These are phyloP conservation scores for Rousettus madagascariensis DNA, from an alignment of 2,797 vertebrate genomes.

Conservation along the genomic window DNA sequence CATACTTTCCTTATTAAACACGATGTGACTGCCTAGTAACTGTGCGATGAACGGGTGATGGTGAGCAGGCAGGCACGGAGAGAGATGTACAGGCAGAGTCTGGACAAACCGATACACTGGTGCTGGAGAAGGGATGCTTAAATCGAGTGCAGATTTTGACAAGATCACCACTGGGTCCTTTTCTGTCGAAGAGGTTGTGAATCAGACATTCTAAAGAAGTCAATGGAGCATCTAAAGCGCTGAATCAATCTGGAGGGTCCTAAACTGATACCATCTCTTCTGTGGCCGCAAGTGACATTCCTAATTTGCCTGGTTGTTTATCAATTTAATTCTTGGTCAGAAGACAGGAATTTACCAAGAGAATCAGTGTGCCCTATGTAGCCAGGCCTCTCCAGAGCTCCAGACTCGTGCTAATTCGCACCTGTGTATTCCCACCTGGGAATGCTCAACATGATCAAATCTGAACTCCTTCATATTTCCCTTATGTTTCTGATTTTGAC, in stretches of 20 bases:
- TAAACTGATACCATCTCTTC: background rate
- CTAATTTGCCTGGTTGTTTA: background rate
- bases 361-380: background rate
- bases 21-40: rapidly evolving
- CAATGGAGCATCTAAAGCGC: background rate
- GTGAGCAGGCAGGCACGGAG: background rate
- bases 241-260: background rate
- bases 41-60: rapidly evolving
- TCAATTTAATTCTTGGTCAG: background rate
- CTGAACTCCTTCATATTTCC: background rate
- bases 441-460: rapidly evolving
- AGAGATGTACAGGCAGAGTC: background rate
- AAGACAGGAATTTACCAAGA: background rate
- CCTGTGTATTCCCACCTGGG: rapidly evolving
- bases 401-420: background rate
- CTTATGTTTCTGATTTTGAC: background rate
- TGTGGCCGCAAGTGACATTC: background rate
- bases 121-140: background rate
- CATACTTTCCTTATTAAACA: background rate
- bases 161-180: background rate
- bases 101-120: background rate
- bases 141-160: background rate
- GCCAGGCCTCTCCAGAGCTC: background rate
- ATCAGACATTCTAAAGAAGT: background rate
- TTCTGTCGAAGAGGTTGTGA: background rate